Percentiles rank a stretch among this genome's conserved stretches.
Evolutionary conservation across 1,140 invertebrate species (phyloP).

Genomic region (Zaprionus africanus): DNA sequence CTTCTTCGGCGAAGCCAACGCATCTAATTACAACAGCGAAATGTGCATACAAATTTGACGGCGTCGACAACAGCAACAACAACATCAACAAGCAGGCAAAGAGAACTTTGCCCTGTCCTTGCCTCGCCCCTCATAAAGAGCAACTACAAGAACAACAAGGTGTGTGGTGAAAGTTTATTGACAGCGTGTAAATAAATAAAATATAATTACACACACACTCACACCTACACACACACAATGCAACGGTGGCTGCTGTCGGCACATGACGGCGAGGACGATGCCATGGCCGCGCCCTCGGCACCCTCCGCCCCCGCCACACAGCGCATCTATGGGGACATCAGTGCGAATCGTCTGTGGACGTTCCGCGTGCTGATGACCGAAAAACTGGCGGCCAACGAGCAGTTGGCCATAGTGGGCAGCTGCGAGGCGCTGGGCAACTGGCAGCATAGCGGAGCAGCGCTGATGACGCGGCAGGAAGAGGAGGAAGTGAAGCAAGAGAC

Average conservation of each 20-base stretch:
- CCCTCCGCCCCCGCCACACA: conserved; percentile 8
- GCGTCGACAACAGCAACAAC: conserved; percentile 9
- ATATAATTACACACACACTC: not conserved
- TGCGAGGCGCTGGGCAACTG: conserved; percentile 85
- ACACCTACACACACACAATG: conserved; percentile 44
- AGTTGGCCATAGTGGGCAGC: conserved; percentile 85
- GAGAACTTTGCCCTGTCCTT: conserved; percentile 42
- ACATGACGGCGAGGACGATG: conserved; percentile 55
- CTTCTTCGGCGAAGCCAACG: not conserved
- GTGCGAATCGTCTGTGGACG: conserved; percentile 85
- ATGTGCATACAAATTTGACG: conserved; percentile 35
- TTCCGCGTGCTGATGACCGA: conserved; percentile 74
- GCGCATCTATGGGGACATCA: conserved; percentile 58
- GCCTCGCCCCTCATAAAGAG: conserved; percentile 1
- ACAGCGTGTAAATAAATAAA: not conserved
- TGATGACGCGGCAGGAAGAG: conserved; percentile 78
- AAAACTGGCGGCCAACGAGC: conserved; percentile 77
- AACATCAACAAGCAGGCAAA: conserved; percentile 9
- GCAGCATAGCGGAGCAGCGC: conserved; percentile 84
- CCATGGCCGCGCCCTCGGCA: conserved; percentile 46
- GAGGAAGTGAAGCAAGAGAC: conserved; percentile 45
- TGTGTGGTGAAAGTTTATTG: conserved; percentile 31
- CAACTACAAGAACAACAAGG: conserved; percentile 8
- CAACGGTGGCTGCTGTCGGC: conserved; percentile 65
- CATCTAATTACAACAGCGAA: conserved; percentile 9